Evolutionary conservation across 2,888 invertebrate species (phyloP), one percentile per base, ranked within the genome.

Genomic region (Acanthococcus lagerstroemiae): DNA sequence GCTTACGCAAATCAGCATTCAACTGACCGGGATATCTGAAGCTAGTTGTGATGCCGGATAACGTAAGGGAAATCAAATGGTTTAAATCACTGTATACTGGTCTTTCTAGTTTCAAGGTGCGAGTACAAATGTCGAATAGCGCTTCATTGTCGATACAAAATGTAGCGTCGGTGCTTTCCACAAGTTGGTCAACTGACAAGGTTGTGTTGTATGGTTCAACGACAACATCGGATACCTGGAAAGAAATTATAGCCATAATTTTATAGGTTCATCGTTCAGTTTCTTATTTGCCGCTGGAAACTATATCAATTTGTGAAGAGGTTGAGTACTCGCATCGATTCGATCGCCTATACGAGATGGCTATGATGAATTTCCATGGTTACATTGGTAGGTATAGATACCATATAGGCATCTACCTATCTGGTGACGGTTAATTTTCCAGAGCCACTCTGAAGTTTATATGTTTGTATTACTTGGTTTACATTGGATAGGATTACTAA

Each of bases 131-230:
- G 25, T 58, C 58, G 27, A 58, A 58, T 25, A 58, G 21, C 6
- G 58, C 58, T 58, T 58, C 58, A 46, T 58, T 58, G 46, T 58
- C 58, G 12, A 58, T 58, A 17, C 58, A 58, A 15, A 58, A 58
- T 21, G 58, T 58, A n/a, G 46, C 58, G 46, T 58, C 58, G 7
- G 58, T 48, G 12, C 46, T 48, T 46, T 58, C 58, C 9, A 58
- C 58, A 9, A 58, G 19, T n/a, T 58, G 58, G 19, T 58, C 58
- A 22, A 58, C 21, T 15, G 58, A 58, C 46, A 58, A 48, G 6
- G 58, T 58, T 3, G 58, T 46, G 48, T 58, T 58, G 26, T 58
- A 58, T 12, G 58, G 58, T 58, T 58, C 58, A 21, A 58, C 58
- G 15, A 58, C 58, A 9, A 58, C 58, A 26, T 58, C 58, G 0